phyloP scores from a whole-genome alignment of 2,888 invertebrate species.

The Tanytarsus gracilentus region DNA sequence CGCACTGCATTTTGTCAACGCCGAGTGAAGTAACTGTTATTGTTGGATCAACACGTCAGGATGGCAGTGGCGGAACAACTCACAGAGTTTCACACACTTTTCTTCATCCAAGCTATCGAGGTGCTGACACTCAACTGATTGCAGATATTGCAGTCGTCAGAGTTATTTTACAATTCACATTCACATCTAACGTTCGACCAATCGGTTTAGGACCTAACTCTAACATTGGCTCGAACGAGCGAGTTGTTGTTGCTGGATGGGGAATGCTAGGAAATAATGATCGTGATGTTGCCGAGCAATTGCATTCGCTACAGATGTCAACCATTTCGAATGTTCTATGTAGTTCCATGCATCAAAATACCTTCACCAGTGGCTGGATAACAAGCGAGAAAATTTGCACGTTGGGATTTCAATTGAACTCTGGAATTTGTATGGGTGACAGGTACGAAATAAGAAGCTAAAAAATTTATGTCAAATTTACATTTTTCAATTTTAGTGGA shows the following conservation, averaged over 20 bases:
- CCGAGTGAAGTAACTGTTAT: not conserved
- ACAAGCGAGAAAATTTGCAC: constrained; percentile 5
- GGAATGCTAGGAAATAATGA: not conserved
- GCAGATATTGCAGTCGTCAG: not conserved
- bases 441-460: not conserved
- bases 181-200: not conserved
- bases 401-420: not conserved
- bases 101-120: constrained; percentile 4
- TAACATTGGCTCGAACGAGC: not conserved
- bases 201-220: not conserved
- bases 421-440: not conserved
- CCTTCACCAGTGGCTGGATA: not conserved
- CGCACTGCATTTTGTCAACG: not conserved
- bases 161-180: not conserved
- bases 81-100: not conserved
- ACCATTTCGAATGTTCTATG: constrained; percentile 3
- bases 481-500: not conserved
- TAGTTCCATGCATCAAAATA: not conserved
- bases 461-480: not conserved
- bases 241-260: not conserved
- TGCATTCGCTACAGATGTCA: not conserved
- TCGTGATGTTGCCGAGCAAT: not conserved
- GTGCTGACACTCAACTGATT: not conserved
- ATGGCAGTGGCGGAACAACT: not conserved
- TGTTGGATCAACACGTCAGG: not conserved